phyloP scores from a whole-genome alignment of 1,140 invertebrate species.

The Drosophila mojavensis region DNA sequence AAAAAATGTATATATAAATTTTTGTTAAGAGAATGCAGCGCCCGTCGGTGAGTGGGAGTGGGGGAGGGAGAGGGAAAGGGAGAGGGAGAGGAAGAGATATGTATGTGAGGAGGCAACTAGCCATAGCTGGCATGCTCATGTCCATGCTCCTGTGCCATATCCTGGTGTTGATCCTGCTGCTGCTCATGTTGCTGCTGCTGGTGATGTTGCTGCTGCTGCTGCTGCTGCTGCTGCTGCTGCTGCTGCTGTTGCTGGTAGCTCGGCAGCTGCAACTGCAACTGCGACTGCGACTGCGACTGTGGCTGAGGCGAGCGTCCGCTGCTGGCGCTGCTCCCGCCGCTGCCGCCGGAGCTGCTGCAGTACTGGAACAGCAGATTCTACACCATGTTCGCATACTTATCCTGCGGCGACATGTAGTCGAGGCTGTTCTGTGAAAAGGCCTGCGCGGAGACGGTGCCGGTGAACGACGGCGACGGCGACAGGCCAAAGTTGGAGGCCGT shows the following conservation, averaged over 20 bases:
- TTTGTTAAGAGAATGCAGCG: constrained; percentile 36
- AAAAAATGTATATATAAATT: constrained; percentile 27
- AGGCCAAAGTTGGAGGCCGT: constrained; percentile 80
- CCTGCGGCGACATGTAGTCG: constrained; percentile 84
- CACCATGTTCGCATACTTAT: constrained; percentile 84
- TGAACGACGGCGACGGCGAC: constrained; percentile 78
- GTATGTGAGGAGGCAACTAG: constrained; percentile 43
- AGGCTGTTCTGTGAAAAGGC: constrained; percentile 83
- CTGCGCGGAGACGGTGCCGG: constrained; percentile 80
- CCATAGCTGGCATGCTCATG: constrained; percentile 27
- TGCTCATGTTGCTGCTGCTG: constrained; percentile 9
- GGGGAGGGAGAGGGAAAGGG: background rate
- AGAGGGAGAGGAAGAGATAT: constrained; percentile 39
- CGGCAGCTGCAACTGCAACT: constrained; percentile 12
- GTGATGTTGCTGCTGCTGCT: background rate
- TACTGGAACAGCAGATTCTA: constrained; percentile 83
- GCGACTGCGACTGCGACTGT: constrained; percentile 10
- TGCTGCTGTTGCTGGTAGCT: constrained; percentile 7
- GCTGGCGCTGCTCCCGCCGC: constrained; percentile 50
- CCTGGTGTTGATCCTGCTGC: constrained; percentile 16
- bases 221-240: background rate
- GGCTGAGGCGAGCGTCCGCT: constrained; percentile 42
- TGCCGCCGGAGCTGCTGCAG: constrained; percentile 65
- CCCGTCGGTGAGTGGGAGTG: background rate
- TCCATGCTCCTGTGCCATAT: constrained; percentile 26